These are phyloP conservation scores for Syrphus vitripennis DNA, from an alignment of 2,888 invertebrate genomes.

Conservation along the genomic window DNA sequence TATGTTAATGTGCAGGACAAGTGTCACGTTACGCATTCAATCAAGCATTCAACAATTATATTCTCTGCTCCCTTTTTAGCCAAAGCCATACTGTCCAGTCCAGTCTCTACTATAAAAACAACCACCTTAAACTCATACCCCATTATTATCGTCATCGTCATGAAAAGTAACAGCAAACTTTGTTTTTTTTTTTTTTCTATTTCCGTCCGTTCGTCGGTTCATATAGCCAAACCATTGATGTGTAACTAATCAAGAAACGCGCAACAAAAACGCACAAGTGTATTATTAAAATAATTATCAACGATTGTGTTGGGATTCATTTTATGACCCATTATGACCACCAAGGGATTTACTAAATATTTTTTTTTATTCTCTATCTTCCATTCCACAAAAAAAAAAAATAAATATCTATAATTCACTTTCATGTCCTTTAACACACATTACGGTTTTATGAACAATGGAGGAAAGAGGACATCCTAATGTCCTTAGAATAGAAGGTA, in stretches of 20 bases:
- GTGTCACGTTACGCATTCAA: slow-evolving; percentile 61
- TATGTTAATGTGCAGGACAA: slow-evolving; percentile 65
- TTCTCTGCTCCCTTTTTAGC: neutral
- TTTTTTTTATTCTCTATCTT: neutral
- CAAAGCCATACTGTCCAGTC: slow-evolving; percentile 35
- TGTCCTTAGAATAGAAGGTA: slow-evolving; percentile 47
- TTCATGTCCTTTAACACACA: slow-evolving; percentile 35
- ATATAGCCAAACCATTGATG: slow-evolving; percentile 59
- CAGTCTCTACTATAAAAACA: too few relatives aligned
- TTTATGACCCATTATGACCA: slow-evolving; percentile 72
- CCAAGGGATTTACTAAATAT: slow-evolving; percentile 58
- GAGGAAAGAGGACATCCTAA: slow-evolving; percentile 53
- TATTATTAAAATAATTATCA: slow-evolving; percentile 71
- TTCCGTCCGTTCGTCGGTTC: too few relatives aligned
- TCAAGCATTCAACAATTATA: slow-evolving; percentile 62
- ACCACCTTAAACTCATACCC: neutral
- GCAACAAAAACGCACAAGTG: slow-evolving; percentile 64
- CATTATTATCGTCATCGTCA: neutral
- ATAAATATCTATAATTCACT: slow-evolving; percentile 51
- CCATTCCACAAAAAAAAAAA: neutral
- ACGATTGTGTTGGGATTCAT: slow-evolving; percentile 72
- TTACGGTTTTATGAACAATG: slow-evolving; percentile 43
- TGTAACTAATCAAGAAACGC: slow-evolving; percentile 69
- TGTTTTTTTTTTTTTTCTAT: slow-evolving; percentile 14
- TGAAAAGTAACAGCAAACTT: neutral